Percentiles rank a stretch among this genome's conserved stretches.
These are phyloP conservation scores for Mastomys coucha DNA, from an alignment of 2,113 vertebrate species.

Conservation along the genomic window DNA sequence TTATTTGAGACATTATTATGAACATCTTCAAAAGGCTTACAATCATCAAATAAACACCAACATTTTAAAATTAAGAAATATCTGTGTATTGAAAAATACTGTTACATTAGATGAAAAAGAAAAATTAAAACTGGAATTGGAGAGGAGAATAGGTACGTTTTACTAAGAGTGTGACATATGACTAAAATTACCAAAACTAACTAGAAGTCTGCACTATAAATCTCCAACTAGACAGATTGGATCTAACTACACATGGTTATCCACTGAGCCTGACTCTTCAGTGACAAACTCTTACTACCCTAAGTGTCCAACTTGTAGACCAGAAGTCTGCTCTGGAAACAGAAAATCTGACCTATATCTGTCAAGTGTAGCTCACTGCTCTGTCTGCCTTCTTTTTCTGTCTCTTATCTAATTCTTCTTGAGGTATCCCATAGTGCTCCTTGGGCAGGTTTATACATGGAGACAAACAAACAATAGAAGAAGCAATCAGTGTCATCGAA, in stretches of 20 bases:
- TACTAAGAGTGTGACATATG: not conserved
- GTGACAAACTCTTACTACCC: not conserved
- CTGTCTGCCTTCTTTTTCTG: not conserved
- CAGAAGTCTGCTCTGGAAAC: not conserved
- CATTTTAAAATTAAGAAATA: conserved; percentile 38
- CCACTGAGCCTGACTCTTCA: not conserved
- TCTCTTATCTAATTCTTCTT: not conserved
- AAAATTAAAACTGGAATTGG: not conserved
- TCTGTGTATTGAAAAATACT: not conserved
- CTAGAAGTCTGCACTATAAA: not conserved
- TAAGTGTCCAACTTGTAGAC: too few relatives aligned
- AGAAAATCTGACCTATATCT: not conserved
- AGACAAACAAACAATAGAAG: not conserved
- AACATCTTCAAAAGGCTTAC: conserved; percentile 2
- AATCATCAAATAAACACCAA: not conserved
- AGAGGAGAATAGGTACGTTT: not conserved
- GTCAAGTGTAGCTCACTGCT: not conserved
- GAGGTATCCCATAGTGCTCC: not conserved
- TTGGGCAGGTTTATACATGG: not conserved
- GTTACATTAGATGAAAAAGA: not conserved
- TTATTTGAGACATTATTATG: not conserved
- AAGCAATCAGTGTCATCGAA: not conserved
- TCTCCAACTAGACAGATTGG: not conserved
- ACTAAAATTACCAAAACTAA: not conserved
- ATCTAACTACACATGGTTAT: not conserved